These are phyloP conservation scores for Parazoanthus swiftii DNA, from an alignment of 92 coral and sea anemone species.

Conservation along the genomic window DNA sequence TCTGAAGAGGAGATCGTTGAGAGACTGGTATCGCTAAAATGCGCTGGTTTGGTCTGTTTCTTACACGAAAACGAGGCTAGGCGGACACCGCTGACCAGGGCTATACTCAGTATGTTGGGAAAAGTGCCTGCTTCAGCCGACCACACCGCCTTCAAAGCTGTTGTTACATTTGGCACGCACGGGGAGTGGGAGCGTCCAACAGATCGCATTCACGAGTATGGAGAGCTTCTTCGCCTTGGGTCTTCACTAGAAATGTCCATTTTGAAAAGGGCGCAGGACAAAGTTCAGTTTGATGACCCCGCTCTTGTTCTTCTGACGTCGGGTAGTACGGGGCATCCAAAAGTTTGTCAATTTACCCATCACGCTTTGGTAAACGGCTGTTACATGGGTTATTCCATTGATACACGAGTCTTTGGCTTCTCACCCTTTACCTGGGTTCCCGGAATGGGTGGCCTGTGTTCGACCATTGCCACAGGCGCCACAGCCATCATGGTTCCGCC, in stretches of 20 bases:
- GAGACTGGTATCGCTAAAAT: background rate
- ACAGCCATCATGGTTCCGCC: background rate
- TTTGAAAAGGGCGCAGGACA: background rate
- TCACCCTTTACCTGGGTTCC: constrained; percentile 13
- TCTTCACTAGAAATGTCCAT: background rate
- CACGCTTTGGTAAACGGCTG: background rate
- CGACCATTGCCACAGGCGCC: background rate
- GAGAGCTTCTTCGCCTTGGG: background rate
- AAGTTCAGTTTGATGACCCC: constrained; percentile 27
- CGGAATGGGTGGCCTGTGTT: constrained; percentile 5
- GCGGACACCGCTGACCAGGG: background rate
- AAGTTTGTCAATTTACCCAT: constrained; percentile 4
- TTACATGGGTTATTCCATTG: background rate
- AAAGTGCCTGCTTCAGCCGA: background rate
- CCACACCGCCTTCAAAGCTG: background rate
- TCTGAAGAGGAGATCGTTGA: background rate
- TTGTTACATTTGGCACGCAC: background rate
- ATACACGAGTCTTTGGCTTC: constrained; percentile 5
- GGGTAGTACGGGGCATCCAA: constrained; percentile 4
- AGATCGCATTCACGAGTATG: background rate
- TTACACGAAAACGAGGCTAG: background rate
- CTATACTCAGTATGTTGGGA: background rate
- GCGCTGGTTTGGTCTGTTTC: constrained; percentile 1
- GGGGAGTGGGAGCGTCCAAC: background rate
- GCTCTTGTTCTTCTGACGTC: constrained; percentile 12